These are phyloP conservation scores for Lacerta bilineata DNA, from an alignment of 2,797 vertebrate species.

Conservation along the genomic window DNA sequence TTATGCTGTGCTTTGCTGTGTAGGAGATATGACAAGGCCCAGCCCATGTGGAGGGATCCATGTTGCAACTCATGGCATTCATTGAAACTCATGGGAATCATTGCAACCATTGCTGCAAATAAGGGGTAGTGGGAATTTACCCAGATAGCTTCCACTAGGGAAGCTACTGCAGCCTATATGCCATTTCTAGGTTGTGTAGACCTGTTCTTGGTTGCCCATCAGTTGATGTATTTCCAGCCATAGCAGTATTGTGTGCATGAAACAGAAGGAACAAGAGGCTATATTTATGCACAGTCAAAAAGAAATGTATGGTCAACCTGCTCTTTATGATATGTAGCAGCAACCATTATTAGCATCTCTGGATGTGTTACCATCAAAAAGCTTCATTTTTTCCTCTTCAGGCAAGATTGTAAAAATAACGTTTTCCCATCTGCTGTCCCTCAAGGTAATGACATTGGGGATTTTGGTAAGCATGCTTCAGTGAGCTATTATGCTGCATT, in stretches of 20 bases:
- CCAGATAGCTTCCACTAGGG: not conserved
- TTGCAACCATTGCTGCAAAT: not conserved
- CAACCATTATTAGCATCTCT: not conserved
- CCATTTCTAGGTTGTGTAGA: not conserved
- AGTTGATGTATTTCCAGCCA: not conserved
- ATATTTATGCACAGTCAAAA: not conserved
- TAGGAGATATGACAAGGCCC: not conserved
- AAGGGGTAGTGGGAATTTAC: not conserved
- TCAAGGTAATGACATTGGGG: not conserved
- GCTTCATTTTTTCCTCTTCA: not conserved
- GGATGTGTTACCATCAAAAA: not conserved
- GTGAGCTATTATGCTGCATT: fast-evolving
- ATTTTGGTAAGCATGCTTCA: not conserved
- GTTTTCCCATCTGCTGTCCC: not conserved
- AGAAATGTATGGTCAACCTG: not conserved
- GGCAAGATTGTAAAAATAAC: slow-evolving; percentile 27
- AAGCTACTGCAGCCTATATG: not conserved
- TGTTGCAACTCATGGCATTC: not conserved
- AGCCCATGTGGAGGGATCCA: not conserved
- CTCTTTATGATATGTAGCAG: not conserved
- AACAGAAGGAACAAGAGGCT: slow-evolving; percentile 36
- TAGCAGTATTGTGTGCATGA: not conserved
- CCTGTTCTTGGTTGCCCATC: not conserved
- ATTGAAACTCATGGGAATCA: no score
- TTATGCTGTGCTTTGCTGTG: not conserved